These are phyloP conservation scores for Gibbula magus DNA, from an alignment of 2,888 invertebrate species.

Conservation along the genomic window DNA sequence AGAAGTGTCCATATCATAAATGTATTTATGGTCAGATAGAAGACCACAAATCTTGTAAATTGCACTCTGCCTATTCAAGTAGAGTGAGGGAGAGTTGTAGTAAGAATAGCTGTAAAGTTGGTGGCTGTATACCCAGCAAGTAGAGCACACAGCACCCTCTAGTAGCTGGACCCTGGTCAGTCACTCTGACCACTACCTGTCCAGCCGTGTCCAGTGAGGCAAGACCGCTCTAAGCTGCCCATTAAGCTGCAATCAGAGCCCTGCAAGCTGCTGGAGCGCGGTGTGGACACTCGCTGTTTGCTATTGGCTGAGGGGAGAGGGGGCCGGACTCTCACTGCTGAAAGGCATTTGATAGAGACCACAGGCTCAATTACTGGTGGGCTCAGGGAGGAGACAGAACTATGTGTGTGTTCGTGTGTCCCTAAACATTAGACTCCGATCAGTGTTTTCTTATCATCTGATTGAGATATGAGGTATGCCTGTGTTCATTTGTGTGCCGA, in stretches of 20 bases:
- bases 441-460: slow-evolving; percentile 18
- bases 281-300: slow-evolving; percentile 1
- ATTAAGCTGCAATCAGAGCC: slow-evolving; percentile 1
- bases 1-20: too few relatives aligned
- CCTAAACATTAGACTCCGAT: slow-evolving; percentile 1
- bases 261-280: not conserved
- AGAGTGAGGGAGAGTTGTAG: too few relatives aligned
- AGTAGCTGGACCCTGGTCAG: slow-evolving; percentile 3
- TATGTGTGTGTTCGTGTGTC: slow-evolving; percentile 23
- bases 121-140: not conserved
- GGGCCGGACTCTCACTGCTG: not conserved
- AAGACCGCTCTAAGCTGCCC: slow-evolving; percentile 5
- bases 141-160: not conserved
- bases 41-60: too few relatives aligned
- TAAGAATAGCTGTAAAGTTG: too few relatives aligned
- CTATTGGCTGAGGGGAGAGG: not conserved
- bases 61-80: too few relatives aligned
- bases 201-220: not conserved
- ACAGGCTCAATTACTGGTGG: slow-evolving; percentile 5
- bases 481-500: slow-evolving; percentile 6
- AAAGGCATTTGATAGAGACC: not conserved
- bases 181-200: too few relatives aligned
- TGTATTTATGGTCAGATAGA: too few relatives aligned
- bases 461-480: slow-evolving; percentile 12
- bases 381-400: not conserved